Evolutionary conservation across 2,888 invertebrate species (phyloP), one percentile per base, ranked within the genome.

Genomic region (Brenthis daphne): DNA sequence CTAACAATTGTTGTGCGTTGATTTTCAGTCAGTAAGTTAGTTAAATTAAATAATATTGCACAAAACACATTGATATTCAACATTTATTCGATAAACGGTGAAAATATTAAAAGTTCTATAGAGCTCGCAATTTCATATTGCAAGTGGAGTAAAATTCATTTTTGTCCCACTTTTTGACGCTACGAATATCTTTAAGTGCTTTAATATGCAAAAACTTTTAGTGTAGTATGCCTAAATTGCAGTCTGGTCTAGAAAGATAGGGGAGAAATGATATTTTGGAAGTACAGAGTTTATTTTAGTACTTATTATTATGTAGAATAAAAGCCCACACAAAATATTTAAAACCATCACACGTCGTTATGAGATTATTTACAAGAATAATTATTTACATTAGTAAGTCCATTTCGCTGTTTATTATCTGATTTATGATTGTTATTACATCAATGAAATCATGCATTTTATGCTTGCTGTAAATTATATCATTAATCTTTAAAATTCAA

Each of bases 151-250:
- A 56, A 13, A 66, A 51, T 66, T 56, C 16, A 64, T 54, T 64
- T 37, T 65, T 65, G 70, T 65, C 53, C 68, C 57, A 70, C 48
- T 68, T 70, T 70, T 11, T 65, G 56, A 60, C 51, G 56, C 67
- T 56, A 58, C 65, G 48, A 68, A 65, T 68, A 64, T 61, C 68
- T 56, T 56, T 56, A 68, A 68, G 56, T 61, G 60, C 14, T 60
- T 70, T 53, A 61, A 61, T 68, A 68, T 65, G 61, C 61, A 63
- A 65, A 61, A 63, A 53, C 57, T 61, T 66, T 63, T 61, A 60
- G 65, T 37, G 60, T 53, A 57, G 53, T 68, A 63, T 57, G 64
- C 53, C 48, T 65, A 61, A 63, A 67, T 51, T 56, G 67, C 50
- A 56, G 50, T 67, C 43, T 55, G 56, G 56, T 56, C 61, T 61